Evolutionary conservation across 2,113 vertebrate species (phyloP).

Genomic region (Thalassarche chlororhynchos): DNA sequence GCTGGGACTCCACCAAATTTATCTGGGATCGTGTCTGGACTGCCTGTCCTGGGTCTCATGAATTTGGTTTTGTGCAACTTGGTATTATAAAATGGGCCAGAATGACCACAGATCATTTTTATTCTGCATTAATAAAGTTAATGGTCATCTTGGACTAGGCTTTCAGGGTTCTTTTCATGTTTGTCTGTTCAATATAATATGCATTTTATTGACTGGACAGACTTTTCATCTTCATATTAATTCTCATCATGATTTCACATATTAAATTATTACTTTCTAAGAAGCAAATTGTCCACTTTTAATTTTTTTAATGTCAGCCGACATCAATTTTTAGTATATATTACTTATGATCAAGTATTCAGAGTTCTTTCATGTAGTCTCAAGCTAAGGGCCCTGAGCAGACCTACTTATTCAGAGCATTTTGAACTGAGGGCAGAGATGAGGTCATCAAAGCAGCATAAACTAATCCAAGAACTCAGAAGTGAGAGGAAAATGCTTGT

Average conservation of each 20-base stretch:
- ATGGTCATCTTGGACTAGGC: neutral
- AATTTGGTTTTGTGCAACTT: neutral
- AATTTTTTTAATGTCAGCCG: neutral
- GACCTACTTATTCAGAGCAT: neutral
- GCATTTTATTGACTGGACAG: neutral
- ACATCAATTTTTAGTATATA: neutral
- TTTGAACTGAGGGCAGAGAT: neutral
- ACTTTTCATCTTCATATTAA: neutral
- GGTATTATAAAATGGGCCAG: neutral
- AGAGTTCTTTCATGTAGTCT: neutral
- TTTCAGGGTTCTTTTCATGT: neutral
- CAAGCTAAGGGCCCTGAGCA: neutral
- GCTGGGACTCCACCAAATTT: neutral
- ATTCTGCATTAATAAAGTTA: neutral
- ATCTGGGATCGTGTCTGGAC: accelerated
- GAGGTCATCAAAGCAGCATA: neutral
- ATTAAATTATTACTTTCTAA: neutral
- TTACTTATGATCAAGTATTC: neutral
- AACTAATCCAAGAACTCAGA: constrained; percentile 8
- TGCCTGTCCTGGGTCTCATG: neutral
- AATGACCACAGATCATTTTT: neutral
- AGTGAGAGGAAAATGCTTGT: neutral
- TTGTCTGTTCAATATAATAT: neutral
- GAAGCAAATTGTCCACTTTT: neutral
- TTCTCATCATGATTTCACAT: neutral